phyloP scores from a whole-genome alignment of 2,797 vertebrate species.

The Pangasius macronema region DNA sequence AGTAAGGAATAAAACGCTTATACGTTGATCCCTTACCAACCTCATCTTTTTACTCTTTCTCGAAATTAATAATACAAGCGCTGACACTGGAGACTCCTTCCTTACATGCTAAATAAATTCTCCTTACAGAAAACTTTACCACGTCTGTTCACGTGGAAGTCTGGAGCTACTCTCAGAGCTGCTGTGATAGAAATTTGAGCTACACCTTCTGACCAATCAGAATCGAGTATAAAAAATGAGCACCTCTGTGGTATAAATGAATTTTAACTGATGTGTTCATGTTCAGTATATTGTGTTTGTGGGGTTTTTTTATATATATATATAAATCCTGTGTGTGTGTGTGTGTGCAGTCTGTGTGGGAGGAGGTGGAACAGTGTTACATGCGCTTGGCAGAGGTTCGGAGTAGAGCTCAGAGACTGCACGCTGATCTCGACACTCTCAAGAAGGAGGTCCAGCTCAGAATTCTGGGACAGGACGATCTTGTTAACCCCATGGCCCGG shows the following conservation, averaged over 20 bases:
- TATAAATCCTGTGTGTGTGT: conserved; percentile 29
- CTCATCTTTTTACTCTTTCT: no score
- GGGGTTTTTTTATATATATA: no score
- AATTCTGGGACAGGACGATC: conserved; percentile 51
- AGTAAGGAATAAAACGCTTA: background rate
- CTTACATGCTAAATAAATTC: background rate
- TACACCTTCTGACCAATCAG: no score
- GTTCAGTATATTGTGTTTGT: no score
- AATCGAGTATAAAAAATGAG: no score
- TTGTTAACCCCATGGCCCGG: conserved; percentile 61
- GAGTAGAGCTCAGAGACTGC: conserved; percentile 61
- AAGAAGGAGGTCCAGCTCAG: conserved; percentile 65
- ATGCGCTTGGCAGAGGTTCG: conserved; percentile 69
- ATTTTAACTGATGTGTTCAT: background rate
- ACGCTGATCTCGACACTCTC: conserved; percentile 58
- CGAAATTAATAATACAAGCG: background rate
- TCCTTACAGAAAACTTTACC: no score
- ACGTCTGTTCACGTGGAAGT: no score
- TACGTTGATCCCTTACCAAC: no score
- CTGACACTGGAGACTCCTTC: background rate
- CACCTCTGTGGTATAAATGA: no score
- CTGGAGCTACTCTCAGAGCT: no score
- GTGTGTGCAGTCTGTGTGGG: conserved; percentile 74
- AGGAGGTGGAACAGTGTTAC: conserved; percentile 70
- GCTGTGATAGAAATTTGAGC: background rate